Evolutionary conservation across 1,140 invertebrate species (phyloP).

Genomic region (Calephelis virginiensis): DNA sequence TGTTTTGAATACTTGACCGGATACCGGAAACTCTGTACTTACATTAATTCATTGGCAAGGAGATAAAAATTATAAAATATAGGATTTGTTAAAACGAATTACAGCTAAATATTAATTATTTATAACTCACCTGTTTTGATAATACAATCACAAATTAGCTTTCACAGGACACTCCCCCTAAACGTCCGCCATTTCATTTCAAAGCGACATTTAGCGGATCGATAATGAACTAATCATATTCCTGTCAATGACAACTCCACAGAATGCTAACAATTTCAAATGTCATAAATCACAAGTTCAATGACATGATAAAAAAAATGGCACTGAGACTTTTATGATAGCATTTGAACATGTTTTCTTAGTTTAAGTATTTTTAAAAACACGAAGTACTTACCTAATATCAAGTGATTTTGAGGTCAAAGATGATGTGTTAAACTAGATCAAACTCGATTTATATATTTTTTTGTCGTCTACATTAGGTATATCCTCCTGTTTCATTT

Average conservation of each 20-base stretch:
- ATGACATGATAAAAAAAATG: constrained; percentile 32
- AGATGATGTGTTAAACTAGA: too few species aligned
- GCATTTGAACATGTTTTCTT: too few species aligned
- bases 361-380: too few species aligned
- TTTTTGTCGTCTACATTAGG: too few species aligned
- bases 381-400: too few species aligned
- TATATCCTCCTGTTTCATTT: too few species aligned
- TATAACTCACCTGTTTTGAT: constrained; percentile 52
- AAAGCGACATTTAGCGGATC: constrained; percentile 68
- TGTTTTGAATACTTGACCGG: constrained; percentile 72
- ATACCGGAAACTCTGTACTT: constrained; percentile 52
- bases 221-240: constrained; percentile 50
- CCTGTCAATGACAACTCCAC: constrained; percentile 37
- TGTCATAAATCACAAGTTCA: constrained; percentile 1
- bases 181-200: constrained; percentile 74
- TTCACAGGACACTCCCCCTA: constrained; percentile 72
- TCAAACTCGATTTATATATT: too few species aligned
- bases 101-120: constrained; percentile 25
- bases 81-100: background rate
- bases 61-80: too few species aligned
- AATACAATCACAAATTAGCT: constrained; percentile 57
- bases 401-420: too few species aligned
- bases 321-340: background rate
- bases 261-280: constrained; percentile 16
- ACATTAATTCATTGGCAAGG: too few species aligned